phyloP scores from a whole-genome alignment of 2,888 invertebrate genomes.

The Stratiomys singularior region DNA sequence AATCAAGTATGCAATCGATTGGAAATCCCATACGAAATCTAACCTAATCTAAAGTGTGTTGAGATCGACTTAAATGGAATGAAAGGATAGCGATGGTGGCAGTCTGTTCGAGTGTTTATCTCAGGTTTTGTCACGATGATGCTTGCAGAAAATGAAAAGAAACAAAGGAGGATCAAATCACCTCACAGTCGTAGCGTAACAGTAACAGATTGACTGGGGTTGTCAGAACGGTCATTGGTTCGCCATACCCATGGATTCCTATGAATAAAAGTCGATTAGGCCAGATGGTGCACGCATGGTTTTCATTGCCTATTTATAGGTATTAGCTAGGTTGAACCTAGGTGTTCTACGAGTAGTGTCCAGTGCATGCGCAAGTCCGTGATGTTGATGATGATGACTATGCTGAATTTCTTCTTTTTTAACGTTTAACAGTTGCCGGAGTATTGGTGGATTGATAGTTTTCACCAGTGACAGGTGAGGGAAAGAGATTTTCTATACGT shows the following conservation, averaged over 20 bases:
- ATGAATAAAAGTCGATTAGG: neutral
- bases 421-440: neutral
- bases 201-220: neutral
- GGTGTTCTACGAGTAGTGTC: neutral
- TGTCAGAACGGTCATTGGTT: neutral
- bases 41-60: neutral
- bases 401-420: constrained; percentile 9
- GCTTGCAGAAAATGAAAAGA: neutral
- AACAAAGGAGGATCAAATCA: neutral
- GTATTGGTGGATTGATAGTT: no score
- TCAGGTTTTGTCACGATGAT: neutral
- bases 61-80: neutral
- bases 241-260: no score
- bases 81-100: neutral
- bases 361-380: neutral
- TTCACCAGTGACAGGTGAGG: no score
- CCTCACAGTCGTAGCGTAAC: neutral
- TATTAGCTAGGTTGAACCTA: neutral
- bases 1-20: neutral
- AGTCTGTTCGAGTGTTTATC: neutral
- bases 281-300: neutral
- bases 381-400: constrained; percentile 2
- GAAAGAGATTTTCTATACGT: no score
- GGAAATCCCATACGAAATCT: neutral
- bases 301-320: constrained; percentile 31